phyloP scores from a whole-genome alignment of 2,888 invertebrate species.

The Catocala nupta region DNA sequence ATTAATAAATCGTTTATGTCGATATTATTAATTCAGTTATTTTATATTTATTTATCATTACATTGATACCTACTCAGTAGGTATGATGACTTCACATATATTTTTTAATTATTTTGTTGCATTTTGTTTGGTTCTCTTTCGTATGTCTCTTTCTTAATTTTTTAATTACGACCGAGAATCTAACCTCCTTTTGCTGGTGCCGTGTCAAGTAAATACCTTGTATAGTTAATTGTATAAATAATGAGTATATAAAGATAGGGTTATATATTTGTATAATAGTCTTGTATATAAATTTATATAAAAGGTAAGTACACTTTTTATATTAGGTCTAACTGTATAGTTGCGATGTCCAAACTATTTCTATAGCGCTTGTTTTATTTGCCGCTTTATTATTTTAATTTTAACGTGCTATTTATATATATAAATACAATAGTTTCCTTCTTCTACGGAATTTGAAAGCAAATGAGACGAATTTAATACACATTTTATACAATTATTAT shows the following conservation, averaged over 20 bases:
- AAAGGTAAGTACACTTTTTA: slow-evolving; percentile 46
- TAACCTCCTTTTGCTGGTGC: slow-evolving; percentile 67
- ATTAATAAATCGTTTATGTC: slow-evolving; percentile 1
- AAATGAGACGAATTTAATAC: slow-evolving; percentile 60
- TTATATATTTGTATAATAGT: slow-evolving; percentile 39
- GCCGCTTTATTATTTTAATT: slow-evolving; percentile 72
- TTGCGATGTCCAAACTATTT: slow-evolving; percentile 59
- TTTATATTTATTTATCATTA: slow-evolving; percentile 20
- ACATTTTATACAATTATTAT: not conserved
- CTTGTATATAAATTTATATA: slow-evolving; percentile 40
- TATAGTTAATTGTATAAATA: slow-evolving; percentile 27
- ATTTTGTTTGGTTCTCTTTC: slow-evolving; percentile 52
- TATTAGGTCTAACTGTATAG: slow-evolving; percentile 47
- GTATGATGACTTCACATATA: slow-evolving; percentile 22
- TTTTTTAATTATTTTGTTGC: slow-evolving; percentile 57
- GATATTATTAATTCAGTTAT: slow-evolving; percentile 11
- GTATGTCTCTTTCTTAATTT: slow-evolving; percentile 39
- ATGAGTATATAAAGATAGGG: slow-evolving; percentile 28
- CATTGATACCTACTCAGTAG: slow-evolving; percentile 5
- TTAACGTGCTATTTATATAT: slow-evolving; percentile 48
- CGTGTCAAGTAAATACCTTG: slow-evolving; percentile 45
- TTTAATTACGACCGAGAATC: slow-evolving; percentile 22
- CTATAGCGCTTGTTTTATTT: slow-evolving; percentile 75
- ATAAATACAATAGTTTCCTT: slow-evolving; percentile 33
- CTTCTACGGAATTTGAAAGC: slow-evolving; percentile 42